These are phyloP conservation scores for Eueides isabella DNA, from an alignment of 1,140 invertebrate genomes.

Conservation along the genomic window DNA sequence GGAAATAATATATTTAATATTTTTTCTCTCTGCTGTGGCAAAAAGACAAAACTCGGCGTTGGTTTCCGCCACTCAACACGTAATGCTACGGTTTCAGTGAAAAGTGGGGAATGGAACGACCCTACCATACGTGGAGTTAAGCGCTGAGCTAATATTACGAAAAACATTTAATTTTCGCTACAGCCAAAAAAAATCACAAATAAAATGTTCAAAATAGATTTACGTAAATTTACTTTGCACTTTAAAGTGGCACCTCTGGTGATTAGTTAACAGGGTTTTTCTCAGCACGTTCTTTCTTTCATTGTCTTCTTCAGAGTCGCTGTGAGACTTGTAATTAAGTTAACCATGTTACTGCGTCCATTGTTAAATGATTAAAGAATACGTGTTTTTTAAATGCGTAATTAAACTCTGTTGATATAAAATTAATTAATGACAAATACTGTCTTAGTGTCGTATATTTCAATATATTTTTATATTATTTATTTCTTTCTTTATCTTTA, in stretches of 20 bases:
- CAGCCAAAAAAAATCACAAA: neutral
- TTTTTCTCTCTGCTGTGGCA: too few relatives aligned
- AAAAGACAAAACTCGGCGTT: too few relatives aligned
- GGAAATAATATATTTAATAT: too few relatives aligned
- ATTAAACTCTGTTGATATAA: neutral
- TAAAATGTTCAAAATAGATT: neutral
- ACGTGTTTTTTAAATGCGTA: neutral
- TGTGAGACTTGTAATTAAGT: slow-evolving; percentile 6
- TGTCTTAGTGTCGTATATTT: neutral
- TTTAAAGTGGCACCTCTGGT: neutral
- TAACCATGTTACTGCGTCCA: neutral
- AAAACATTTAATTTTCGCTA: neutral
- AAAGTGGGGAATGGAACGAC: too few relatives aligned
- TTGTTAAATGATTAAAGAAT: neutral
- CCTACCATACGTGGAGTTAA: too few relatives aligned
- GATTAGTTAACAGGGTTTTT: slow-evolving; percentile 7
- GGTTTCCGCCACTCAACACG: too few relatives aligned
- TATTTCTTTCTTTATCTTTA: too few relatives aligned
- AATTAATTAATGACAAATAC: neutral
- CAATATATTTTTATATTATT: too few relatives aligned
- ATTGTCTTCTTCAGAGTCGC: neutral
- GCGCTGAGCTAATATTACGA: neutral
- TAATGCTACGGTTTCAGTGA: too few relatives aligned
- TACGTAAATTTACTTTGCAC: neutral
- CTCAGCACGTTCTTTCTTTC: slow-evolving; percentile 1